Evolutionary conservation across 2,888 invertebrate species (phyloP).

Genomic region (Incurvaria masculella): DNA sequence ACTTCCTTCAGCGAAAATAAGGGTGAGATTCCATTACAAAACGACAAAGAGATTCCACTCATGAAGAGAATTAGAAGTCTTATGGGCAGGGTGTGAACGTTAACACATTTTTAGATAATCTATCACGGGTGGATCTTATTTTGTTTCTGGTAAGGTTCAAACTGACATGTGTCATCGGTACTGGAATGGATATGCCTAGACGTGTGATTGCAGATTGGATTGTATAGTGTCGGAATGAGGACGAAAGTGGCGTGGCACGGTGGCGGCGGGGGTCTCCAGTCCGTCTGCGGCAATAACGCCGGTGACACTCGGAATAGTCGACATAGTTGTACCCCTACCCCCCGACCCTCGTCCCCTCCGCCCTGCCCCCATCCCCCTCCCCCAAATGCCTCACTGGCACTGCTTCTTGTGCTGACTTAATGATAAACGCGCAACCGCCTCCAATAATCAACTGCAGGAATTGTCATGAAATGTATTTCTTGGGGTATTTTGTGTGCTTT

Average conservation of each 20-base stretch:
- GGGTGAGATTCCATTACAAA: neutral
- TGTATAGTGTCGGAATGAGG: neutral
- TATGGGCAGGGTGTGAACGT: neutral
- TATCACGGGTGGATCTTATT: neutral
- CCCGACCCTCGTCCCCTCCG: constrained; percentile 8
- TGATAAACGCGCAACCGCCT: no score
- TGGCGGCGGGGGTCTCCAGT: constrained; percentile 3
- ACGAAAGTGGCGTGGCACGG: neutral
- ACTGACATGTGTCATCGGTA: no score
- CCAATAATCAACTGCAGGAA: no score
- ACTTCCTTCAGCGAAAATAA: neutral
- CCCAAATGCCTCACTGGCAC: no score
- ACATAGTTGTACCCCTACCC: constrained; percentile 8
- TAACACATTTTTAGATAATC: neutral
- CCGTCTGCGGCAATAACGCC: constrained; percentile 16
- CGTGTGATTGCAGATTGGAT: neutral
- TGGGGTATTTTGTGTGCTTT: no score
- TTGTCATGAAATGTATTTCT: no score
- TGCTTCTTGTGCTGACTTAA: no score
- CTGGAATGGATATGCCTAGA: neutral
- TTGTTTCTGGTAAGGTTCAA: neutral
- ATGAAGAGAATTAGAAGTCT: neutral
- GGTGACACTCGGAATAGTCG: constrained; percentile 16
- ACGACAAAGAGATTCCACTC: neutral
- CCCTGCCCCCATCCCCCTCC: no score